Evolutionary conservation across 2,888 invertebrate genomes (phyloP).

Genomic region (Tuberolachnus salignus): DNA sequence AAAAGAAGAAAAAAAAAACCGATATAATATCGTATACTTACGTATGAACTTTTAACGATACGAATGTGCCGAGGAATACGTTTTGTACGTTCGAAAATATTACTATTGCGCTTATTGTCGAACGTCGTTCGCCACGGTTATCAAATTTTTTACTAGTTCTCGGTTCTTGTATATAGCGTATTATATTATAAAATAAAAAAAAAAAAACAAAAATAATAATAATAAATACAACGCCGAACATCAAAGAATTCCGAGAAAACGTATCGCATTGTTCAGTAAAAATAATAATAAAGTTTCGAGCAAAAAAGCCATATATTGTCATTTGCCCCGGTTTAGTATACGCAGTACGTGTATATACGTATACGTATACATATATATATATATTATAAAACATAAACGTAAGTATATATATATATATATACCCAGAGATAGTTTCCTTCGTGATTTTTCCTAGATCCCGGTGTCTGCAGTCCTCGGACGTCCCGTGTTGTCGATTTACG

Average conservation of each 20-base stretch:
- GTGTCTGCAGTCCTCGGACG: neutral
- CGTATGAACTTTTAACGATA: neutral
- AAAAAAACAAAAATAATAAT: too few species aligned
- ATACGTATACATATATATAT: too few species aligned
- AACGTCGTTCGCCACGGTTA: neutral
- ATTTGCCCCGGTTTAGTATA: neutral
- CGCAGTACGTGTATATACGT: neutral
- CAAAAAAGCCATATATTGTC: neutral
- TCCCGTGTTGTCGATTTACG: too few species aligned
- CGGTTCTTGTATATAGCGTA: neutral
- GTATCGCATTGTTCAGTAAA: neutral
- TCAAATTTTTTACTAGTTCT: neutral
- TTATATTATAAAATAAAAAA: too few species aligned
- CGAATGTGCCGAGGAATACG: too few species aligned
- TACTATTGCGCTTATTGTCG: too few species aligned
- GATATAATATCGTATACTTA: too few species aligned
- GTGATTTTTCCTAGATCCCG: neutral
- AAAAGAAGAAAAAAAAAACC: too few species aligned
- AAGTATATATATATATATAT: too few species aligned
- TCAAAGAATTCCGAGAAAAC: neutral
- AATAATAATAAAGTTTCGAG: conserved; percentile 12
- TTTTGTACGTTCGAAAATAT: too few species aligned
- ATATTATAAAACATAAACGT: too few species aligned
- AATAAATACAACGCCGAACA: neutral
- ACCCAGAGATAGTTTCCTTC: too few species aligned